Percentiles rank a stretch among this genome's conserved stretches.
phyloP scores from a whole-genome alignment of 2,797 vertebrate species.

The Oophaga sylvatica region DNA sequence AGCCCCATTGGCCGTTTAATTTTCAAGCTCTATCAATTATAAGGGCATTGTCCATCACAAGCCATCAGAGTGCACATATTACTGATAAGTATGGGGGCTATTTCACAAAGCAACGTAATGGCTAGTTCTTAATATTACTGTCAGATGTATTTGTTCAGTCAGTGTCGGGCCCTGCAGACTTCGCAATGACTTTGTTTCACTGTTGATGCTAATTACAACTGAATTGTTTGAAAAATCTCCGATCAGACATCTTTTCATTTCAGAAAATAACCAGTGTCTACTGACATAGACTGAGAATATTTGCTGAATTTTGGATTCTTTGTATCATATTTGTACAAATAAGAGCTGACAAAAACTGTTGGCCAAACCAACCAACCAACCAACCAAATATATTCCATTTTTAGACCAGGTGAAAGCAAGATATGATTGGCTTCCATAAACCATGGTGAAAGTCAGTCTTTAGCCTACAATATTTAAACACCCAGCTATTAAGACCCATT shows the following conservation, averaged over 20 bases:
- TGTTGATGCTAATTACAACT: conserved; percentile 56
- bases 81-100: conserved; percentile 15
- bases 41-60: conserved; percentile 9
- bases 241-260: conserved; percentile 33
- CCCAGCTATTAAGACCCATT: no score
- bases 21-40: background rate
- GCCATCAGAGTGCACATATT: background rate
- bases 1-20: background rate
- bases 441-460: no score
- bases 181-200: conserved; percentile 45
- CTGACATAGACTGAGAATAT: conserved; percentile 14
- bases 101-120: conserved; percentile 8
- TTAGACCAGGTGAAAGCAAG: background rate
- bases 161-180: conserved; percentile 50
- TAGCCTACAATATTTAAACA: no score
- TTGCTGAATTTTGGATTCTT: conserved; percentile 8
- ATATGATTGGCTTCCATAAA: background rate
- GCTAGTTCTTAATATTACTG: conserved; percentile 41
- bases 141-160: conserved; percentile 53
- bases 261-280: conserved; percentile 14
- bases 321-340: background rate
- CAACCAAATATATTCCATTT: background rate
- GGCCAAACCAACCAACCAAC: background rate
- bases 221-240: conserved; percentile 34
- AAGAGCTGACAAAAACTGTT: background rate